Percentiles rank a stretch among this genome's conserved stretches.
phyloP scores from a whole-genome alignment of 2,113 vertebrate species.

The Cyprinodon brontotheroides region DNA sequence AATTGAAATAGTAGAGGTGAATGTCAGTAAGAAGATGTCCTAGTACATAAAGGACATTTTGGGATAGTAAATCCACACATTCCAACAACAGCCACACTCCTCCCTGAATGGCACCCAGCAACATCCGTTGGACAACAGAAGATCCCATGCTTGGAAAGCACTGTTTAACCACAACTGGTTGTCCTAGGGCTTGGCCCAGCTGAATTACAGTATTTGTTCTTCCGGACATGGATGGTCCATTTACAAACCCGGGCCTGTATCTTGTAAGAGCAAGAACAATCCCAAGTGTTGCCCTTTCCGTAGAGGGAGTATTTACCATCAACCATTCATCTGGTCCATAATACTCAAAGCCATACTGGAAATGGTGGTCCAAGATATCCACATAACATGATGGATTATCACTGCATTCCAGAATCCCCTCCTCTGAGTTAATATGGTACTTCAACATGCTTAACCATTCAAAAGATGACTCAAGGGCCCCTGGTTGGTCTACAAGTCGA shows the following conservation, averaged over 20 bases:
- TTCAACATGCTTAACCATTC: conserved; percentile 86
- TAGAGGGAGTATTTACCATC: conserved; percentile 74
- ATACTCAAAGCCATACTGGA: conserved; percentile 86
- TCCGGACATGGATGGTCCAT: conserved; percentile 77
- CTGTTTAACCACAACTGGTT: conserved; percentile 76
- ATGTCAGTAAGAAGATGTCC: conserved; percentile 80
- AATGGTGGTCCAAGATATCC: conserved; percentile 76
- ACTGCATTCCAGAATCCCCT: not conserved
- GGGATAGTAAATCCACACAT: conserved; percentile 72
- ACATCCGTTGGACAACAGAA: conserved; percentile 72
- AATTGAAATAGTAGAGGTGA: conserved; percentile 61
- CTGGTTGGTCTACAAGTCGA: conserved; percentile 66
- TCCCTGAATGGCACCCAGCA: conserved; percentile 81
- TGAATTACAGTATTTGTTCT: conserved; percentile 72
- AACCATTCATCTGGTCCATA: conserved; percentile 75
- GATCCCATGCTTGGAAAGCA: conserved; percentile 69
- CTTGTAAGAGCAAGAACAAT: conserved; percentile 82
- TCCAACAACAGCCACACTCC: conserved; percentile 85
- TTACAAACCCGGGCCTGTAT: conserved; percentile 79
- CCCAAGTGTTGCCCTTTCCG: conserved; percentile 80
- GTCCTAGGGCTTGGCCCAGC: conserved; percentile 81
- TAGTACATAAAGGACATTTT: conserved; percentile 73
- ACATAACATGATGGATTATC: conserved; percentile 66
- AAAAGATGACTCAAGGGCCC: conserved; percentile 76
- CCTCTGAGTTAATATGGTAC: conserved; percentile 72